These are phyloP conservation scores for Arothron firmamentum DNA, from an alignment of 2,113 vertebrate genomes.

Conservation along the genomic window DNA sequence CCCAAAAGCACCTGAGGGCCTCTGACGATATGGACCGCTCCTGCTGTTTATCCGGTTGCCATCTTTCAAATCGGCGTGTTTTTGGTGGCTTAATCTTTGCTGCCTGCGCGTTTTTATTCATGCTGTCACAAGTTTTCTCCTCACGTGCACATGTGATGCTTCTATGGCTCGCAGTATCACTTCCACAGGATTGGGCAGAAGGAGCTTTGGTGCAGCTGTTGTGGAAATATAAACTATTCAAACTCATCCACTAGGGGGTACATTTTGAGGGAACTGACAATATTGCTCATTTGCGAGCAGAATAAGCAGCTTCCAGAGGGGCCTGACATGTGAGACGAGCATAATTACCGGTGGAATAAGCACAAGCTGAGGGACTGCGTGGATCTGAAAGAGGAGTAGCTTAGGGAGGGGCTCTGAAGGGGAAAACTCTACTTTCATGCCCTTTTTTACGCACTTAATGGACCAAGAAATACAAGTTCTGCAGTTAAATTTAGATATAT, in stretches of 20 bases:
- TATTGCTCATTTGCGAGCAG: not conserved
- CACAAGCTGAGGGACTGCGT: no score
- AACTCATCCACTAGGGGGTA: no score
- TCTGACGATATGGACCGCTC: slow-evolving; percentile 44
- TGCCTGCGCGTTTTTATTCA: slow-evolving; percentile 1
- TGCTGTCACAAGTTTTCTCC: not conserved
- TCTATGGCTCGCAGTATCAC: slow-evolving; percentile 5
- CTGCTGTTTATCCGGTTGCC: slow-evolving; percentile 37
- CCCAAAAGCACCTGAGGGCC: slow-evolving; percentile 48
- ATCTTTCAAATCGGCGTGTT: slow-evolving; percentile 29
- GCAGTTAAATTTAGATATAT: no score
- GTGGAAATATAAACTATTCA: no score
- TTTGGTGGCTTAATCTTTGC: slow-evolving; percentile 14
- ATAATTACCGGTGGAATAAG: no score
- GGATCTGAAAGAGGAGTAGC: no score
- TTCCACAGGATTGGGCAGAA: not conserved
- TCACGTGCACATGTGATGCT: slow-evolving; percentile 9
- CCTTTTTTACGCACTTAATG: no score
- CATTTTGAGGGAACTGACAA: not conserved
- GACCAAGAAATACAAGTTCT: no score
- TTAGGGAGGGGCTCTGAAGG: no score
- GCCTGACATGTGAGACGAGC: not conserved
- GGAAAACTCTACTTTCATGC: no score
- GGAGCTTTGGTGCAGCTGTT: slow-evolving; percentile 1
- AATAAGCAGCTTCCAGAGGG: not conserved